These are phyloP conservation scores for Himalopsyche japonica DNA, from an alignment of 2,888 invertebrate species.

Conservation along the genomic window DNA sequence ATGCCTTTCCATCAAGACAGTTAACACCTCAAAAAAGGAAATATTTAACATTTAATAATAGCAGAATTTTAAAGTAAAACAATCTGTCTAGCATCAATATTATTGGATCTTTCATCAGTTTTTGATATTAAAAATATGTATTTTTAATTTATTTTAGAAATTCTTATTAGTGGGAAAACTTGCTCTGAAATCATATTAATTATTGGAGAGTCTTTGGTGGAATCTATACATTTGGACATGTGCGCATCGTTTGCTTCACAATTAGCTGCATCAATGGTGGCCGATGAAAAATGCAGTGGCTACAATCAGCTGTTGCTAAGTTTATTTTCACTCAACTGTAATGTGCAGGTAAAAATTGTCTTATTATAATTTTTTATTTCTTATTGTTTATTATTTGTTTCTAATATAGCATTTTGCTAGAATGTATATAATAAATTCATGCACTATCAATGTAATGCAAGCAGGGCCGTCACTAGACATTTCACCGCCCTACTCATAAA, in stretches of 20 bases:
- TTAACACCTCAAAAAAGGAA: too few relatives aligned
- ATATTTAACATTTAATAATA: too few relatives aligned
- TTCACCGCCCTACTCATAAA: too few relatives aligned
- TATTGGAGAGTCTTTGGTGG: slow-evolving; percentile 47
- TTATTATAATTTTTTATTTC: not conserved
- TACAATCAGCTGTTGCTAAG: slow-evolving; percentile 52
- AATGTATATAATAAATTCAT: too few relatives aligned
- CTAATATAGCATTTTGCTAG: not conserved
- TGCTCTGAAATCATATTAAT: slow-evolving; percentile 50
- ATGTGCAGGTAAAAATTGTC: slow-evolving; percentile 42
- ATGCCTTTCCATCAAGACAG: too few relatives aligned
- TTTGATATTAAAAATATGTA: not conserved
- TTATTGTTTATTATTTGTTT: not conserved
- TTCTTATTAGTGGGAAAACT: slow-evolving; percentile 50
- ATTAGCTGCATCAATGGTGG: slow-evolving; percentile 56
- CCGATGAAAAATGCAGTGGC: slow-evolving; percentile 49
- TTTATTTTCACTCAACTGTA: slow-evolving; percentile 54
- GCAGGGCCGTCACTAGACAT: too few relatives aligned
- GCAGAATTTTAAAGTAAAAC: too few relatives aligned
- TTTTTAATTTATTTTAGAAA: slow-evolving; percentile 47
- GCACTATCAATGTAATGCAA: too few relatives aligned
- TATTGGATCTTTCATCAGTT: too few relatives aligned
- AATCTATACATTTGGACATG: slow-evolving; percentile 50
- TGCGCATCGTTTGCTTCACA: slow-evolving; percentile 59
- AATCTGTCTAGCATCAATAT: too few relatives aligned